Base-by-base conservation (phyloP, 2,888 invertebrate species). In the Protonemura montana region DNA sequence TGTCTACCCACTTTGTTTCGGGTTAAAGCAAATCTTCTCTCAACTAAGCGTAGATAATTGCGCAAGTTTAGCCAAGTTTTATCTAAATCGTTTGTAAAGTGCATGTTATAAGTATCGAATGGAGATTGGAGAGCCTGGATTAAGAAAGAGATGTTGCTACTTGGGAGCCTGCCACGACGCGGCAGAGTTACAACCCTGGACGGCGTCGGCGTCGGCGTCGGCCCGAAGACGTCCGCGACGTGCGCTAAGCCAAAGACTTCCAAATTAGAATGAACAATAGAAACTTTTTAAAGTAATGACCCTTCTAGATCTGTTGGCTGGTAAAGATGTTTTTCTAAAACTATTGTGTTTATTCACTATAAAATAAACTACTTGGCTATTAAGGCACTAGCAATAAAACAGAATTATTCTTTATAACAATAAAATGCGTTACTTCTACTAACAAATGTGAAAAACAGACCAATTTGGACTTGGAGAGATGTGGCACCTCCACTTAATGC, bases 31-130 rank as follows among this genome's bases (percentile, higher is more conserved):
- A 59, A 59, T 59, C 59, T 59, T 21, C 59, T 13, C 59, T 13
- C 59, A 59, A 59, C 59, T 59, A 13, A 59, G 13, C 59, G 21
- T 59, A 21, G 59, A 59, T 84, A 84, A 84, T 84, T 84, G 59
- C 84, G 21, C 16, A 76, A 84, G 84, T 84, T 84, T 84, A 26
- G 84, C 76, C 42, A 84, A 84, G 84, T 84, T 76, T 81, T 78
- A 10, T 59, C 59, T 21, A 59, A 10, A 59, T 59, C 59, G 59
- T 21, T 59, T 59, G 59, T 59, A 59, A 59, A 59, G 59, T 59
- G 21, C 59, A 1, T 59, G 59, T 59, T 16, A 59, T 59, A 59
- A 59, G 59, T 59, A 59, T 59, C 59, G 59, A 21, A 35, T 35
- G 35, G 59, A 59, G 13, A 59, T 21, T 59, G 21, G 59, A 21